Evolutionary conservation across 2,888 invertebrate genomes (phyloP).

Genomic region (Cheilosia urbana): DNA sequence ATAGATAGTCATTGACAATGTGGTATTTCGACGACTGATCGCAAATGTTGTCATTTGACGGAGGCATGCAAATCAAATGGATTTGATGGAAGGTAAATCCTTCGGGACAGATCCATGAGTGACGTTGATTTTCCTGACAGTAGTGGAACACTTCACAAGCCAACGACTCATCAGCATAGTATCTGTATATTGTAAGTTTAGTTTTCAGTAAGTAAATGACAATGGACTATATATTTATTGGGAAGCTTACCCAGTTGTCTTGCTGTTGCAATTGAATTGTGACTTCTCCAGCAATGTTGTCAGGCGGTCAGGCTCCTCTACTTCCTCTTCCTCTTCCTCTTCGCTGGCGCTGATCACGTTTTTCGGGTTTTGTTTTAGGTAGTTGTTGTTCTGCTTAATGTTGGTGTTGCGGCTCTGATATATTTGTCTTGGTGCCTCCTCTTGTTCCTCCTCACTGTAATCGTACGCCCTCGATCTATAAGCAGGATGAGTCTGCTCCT

Average conservation of each 20-base stretch:
- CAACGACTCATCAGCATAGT: conserved; percentile 95
- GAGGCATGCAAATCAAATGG: conserved; percentile 96
- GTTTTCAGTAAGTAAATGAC: neutral
- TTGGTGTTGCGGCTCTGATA: conserved; percentile 80
- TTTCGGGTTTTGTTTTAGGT: conserved; percentile 77
- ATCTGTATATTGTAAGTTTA: conserved; percentile 81
- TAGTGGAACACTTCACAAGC: conserved; percentile 97
- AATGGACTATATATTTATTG: neutral
- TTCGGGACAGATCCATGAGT: conserved; percentile 97
- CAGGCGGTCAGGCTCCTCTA: conserved; percentile 93
- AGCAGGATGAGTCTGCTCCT: conserved; percentile 83
- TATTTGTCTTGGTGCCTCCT: conserved; percentile 81
- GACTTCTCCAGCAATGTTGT: conserved; percentile 91
- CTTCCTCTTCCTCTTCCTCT: conserved; percentile 88
- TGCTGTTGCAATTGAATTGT: conserved; percentile 91
- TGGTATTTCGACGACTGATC: conserved; percentile 94
- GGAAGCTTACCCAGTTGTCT: conserved; percentile 88
- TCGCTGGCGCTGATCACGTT: conserved; percentile 81
- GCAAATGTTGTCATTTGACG: conserved; percentile 94
- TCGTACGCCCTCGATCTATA: conserved; percentile 81
- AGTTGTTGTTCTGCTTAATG: conserved; percentile 80
- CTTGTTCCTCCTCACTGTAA: conserved; percentile 82
- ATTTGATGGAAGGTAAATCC: conserved; percentile 91
- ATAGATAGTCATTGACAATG: conserved; percentile 96
- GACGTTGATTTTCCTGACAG: conserved; percentile 94